Evolutionary conservation across 1,140 invertebrate species (phyloP).

Genomic region (Matsumurasca onukii): DNA sequence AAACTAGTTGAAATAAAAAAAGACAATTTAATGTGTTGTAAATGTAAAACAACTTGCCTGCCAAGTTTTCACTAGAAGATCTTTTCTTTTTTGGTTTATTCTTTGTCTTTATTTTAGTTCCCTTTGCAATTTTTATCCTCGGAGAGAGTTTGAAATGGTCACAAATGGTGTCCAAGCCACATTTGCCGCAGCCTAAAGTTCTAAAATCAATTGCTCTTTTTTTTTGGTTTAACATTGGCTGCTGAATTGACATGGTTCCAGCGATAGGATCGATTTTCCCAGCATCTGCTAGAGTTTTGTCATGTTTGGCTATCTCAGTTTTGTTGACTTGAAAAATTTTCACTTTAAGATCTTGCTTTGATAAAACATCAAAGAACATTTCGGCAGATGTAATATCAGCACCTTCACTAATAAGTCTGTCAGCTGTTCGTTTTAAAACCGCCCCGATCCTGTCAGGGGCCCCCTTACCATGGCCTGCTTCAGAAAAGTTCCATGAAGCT

Average conservation of each 20-base stretch:
- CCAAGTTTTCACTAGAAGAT: not conserved
- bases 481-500: constrained; percentile 49
- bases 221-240: not conserved
- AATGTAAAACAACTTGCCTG: not conserved
- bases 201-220: not conserved
- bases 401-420: constrained; percentile 30
- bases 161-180: not conserved
- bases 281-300: not conserved
- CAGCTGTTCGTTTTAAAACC: constrained; percentile 47
- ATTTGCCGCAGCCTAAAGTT: not conserved
- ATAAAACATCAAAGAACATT: not conserved
- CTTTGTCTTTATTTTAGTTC: not conserved
- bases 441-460: constrained; percentile 50
- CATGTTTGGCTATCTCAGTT: not conserved
- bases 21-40: not conserved
- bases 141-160: not conserved
- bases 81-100: not conserved
- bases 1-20: too few relatives aligned
- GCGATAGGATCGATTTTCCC: not conserved
- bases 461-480: constrained; percentile 52
- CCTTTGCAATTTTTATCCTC: not conserved
- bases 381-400: not conserved
- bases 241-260: not conserved
- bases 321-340: not conserved
- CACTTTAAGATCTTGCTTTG: not conserved